Evolutionary conservation across 2,797 vertebrate genomes (phyloP), one percentile per base, ranked within the genome.

Genomic region (Limnodromus scolopaceus): DNA sequence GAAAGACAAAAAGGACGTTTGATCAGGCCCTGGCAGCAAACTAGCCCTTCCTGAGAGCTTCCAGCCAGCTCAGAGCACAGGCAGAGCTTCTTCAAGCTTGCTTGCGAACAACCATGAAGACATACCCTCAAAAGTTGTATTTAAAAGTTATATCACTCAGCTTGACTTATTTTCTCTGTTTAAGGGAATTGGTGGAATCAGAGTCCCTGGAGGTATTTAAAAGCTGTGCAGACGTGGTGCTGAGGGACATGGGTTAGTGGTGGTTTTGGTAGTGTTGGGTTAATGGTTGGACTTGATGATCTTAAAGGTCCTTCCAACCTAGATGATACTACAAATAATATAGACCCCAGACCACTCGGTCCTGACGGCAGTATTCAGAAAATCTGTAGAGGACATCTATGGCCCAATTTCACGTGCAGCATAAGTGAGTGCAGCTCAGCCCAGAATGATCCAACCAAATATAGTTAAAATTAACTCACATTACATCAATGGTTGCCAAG

Each of bases 401-500:
- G 24, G 27, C 15, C 43, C 24, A 43, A 14, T 41, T 68, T 28
- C 38, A 61, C 0, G 0, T 0, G 1, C 64, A 61, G 22, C 16
- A 9, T 11, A 27, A 65, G 15, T 2, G 20, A 43, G 19, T 1
- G 2, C 45, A 60, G 77, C 45, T 65, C 81, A 74, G 55, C 22
- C 45, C 16, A 22, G 34, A 24, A 77, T 0, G 6, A 93, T 27
- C 16, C 55, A n/a, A 17, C 8, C 46, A 65, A 70, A 74, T 27
- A 16, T 5, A 43, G 30, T 54, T 8, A 28, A 69, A 45, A 57
- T 49, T 7, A 25, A 69, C 45, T 57, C 23, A 20, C 25, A 10
- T 20, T 36, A n/a, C 4, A 36, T 34, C 43, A 68, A 78, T 0
- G 0, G n/a, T 36, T 68, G 19, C 10, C 49, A 82, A 65, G 5